Evolutionary conservation across 2,888 invertebrate genomes (phyloP), one percentile per base, ranked within the genome.

Genomic region (Halocaridina rubra): DNA sequence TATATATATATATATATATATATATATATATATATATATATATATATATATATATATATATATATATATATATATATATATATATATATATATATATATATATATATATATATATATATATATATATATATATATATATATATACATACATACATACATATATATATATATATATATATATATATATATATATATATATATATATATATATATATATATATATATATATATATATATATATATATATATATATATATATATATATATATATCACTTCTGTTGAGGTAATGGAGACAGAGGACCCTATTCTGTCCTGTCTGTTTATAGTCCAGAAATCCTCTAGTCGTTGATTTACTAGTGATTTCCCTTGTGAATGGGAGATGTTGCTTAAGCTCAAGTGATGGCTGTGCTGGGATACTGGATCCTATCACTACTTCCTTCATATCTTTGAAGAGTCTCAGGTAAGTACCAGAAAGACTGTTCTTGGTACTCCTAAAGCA

Each of bases 111-210:
- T 75, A 57, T 57, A 53, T 75, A 53, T 75, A 75, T 57, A 75
- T 57, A 46, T 75, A 57, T 75, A 57, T 75, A 46, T 46, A 57
- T 53, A 75, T 75, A 46, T 57, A 27, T 75, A 46, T 75, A 75
- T 75, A 75, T 22, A 32, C 39, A 72, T 72, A 72, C 39, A 72
- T 72, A 33, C 39, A 33, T 72, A 33, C 39, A 33, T 72, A 7
- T 29, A 22, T 29, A 29, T 75, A 57, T 75, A 75, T 75, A 57
- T 75, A 75, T 57, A 75, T 75, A 75, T 75, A 75, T 75, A 75
- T 75, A 75, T 75, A 75, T 75, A 53, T 75, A 75, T 75, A 75
- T 75, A 75, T 75, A 75, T 75, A 75, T 75, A 75, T 75, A 75
- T 75, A 75, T 75, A 75, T 75, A 75, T 75, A 75, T 75, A 75